Conservation (phyloP, 2,113 vertebrate species). For the Myrmophylax atrothorax region DNA sequence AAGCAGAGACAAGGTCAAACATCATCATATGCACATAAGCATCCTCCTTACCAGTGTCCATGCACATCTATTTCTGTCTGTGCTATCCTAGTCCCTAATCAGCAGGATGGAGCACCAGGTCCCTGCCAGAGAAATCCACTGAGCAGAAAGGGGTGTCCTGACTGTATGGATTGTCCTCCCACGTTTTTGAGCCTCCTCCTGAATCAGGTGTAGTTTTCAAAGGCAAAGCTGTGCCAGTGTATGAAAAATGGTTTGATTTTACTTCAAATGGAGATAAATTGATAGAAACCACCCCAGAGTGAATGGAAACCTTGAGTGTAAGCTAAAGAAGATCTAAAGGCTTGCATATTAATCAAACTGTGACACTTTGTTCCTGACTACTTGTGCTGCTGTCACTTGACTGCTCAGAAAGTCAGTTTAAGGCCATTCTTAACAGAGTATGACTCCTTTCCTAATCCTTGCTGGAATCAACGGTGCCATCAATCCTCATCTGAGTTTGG, state of each 20-base stretch:
- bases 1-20: neutral
- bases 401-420: neutral
- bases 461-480: neutral
- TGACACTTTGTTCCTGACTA: neutral
- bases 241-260: constrained; percentile 6
- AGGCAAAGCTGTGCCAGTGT: neutral
- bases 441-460: neutral
- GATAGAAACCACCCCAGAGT: neutral
- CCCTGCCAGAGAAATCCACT: neutral
- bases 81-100: neutral
- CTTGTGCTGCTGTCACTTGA: neutral
- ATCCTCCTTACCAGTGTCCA: neutral
- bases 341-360: constrained; percentile 23
- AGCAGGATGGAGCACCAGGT: neutral
- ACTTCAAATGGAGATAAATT: constrained; percentile 32
- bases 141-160: neutral
- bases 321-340: constrained; percentile 21
- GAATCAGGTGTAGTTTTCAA: neutral
- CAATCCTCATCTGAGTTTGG: neutral
- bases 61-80: neutral
- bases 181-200: neutral
- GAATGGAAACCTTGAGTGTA: neutral
- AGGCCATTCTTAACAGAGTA: neutral
- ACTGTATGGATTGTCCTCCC: neutral
- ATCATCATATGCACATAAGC: neutral